These are phyloP conservation scores for Arctocebus calabarensis DNA, from an alignment of 2,797 vertebrate species.

Conservation along the genomic window DNA sequence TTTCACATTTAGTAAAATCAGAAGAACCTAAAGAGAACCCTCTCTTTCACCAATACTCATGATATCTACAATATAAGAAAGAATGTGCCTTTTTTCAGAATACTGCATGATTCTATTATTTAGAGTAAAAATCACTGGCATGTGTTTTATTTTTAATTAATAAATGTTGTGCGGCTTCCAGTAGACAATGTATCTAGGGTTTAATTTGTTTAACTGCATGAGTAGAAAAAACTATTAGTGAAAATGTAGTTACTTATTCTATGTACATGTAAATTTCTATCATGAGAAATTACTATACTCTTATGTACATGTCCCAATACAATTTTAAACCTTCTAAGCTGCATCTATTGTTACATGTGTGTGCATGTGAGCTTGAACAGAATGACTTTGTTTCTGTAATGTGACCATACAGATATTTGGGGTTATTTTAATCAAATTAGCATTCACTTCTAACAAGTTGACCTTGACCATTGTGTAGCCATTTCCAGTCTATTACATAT, in stretches of 20 bases:
- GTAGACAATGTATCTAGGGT: background rate
- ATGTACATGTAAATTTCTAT: background rate
- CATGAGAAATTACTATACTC: background rate
- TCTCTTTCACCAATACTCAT: background rate
- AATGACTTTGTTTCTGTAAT: constrained; percentile 30
- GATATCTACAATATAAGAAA: constrained; percentile 28
- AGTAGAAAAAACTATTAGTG: constrained; percentile 20
- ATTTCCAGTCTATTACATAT: background rate
- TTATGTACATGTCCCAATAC: background rate
- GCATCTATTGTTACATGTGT: background rate
- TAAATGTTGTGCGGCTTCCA: background rate
- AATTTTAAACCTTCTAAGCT: background rate
- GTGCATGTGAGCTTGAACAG: background rate
- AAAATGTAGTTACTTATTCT: background rate
- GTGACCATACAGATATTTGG: background rate
- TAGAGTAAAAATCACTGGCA: background rate
- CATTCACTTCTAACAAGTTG: constrained; percentile 2
- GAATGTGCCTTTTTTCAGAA: too few relatives aligned
- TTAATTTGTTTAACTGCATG: background rate
- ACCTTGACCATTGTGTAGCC: background rate
- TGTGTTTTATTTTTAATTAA: background rate
- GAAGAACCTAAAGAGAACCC: constrained; percentile 29
- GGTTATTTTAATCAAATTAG: constrained; percentile 22
- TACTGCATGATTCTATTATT: background rate
- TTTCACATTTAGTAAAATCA: constrained; percentile 35